Evolutionary conservation across 2,113 vertebrate species (phyloP).

Genomic region (Bubo scandiacus): DNA sequence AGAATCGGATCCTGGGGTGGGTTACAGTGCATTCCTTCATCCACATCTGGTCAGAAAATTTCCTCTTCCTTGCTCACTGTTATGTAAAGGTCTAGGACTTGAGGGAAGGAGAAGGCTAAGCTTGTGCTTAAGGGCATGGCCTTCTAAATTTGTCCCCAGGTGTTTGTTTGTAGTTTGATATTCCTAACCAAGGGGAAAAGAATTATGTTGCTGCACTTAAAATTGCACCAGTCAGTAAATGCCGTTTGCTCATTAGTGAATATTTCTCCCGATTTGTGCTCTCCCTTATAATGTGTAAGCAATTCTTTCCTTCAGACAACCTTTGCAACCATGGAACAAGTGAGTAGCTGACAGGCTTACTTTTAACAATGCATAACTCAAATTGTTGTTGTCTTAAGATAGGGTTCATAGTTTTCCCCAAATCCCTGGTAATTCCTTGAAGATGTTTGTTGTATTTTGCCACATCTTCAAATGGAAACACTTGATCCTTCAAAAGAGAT

Average conservation of each 20-base stretch:
- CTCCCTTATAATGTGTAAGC: slow-evolving; percentile 21
- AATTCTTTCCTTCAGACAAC: not conserved
- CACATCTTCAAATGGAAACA: not conserved
- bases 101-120: not conserved
- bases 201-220: not conserved
- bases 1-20: not conserved
- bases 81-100: not conserved
- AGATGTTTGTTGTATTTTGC: slow-evolving; percentile 24
- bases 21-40: not conserved
- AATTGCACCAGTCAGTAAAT: not conserved
- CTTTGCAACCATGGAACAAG: slow-evolving; percentile 2
- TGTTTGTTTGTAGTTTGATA: not conserved
- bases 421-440: slow-evolving; percentile 58
- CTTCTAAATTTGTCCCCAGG: not conserved
- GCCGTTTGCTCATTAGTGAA: slow-evolving; percentile 7
- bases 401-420: slow-evolving; percentile 21
- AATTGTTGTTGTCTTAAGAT: slow-evolving; percentile 38
- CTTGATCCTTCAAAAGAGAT: slow-evolving; percentile 34
- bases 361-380: slow-evolving; percentile 43
- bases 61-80: not conserved
- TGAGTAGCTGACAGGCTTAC: slow-evolving; percentile 45
- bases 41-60: not conserved
- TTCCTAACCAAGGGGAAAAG: not conserved
- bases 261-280: slow-evolving; percentile 2
- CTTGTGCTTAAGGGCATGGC: not conserved